Percentiles rank a stretch among this genome's conserved stretches.
Evolutionary conservation across 2,888 invertebrate species (phyloP).

Genomic region (Mimachlamys varia): DNA sequence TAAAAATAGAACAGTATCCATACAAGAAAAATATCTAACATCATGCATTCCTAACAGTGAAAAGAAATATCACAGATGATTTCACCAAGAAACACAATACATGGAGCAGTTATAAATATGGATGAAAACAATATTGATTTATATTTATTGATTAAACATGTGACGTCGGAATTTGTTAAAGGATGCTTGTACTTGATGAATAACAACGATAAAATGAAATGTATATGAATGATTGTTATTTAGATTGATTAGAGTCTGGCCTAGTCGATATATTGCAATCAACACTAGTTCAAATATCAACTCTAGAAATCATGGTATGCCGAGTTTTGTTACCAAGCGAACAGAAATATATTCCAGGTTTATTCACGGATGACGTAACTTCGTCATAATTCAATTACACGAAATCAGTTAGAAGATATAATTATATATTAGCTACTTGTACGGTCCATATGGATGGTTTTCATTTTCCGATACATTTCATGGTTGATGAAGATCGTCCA

Average conservation of each 20-base stretch:
- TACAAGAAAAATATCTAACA: too few species aligned
- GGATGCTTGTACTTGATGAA: neutral
- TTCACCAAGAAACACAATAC: neutral
- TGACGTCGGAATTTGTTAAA: neutral
- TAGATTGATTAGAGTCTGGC: neutral
- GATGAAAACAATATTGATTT: neutral
- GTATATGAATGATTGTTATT: neutral
- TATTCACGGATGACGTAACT: neutral
- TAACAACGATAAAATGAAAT: conserved; percentile 7
- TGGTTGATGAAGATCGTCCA: neutral
- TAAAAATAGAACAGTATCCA: too few species aligned
- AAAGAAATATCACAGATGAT: neutral
- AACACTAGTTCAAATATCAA: neutral
- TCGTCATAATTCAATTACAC: neutral
- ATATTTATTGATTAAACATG: neutral
- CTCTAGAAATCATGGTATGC: neutral
- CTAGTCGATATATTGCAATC: neutral
- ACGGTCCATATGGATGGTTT: neutral
- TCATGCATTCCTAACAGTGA: too few species aligned
- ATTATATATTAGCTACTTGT: neutral
- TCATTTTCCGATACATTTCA: neutral
- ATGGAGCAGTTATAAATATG: neutral
- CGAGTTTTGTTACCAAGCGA: neutral
- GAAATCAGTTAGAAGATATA: neutral
- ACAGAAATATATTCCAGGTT: neutral